Evolutionary conservation across 2,797 vertebrate species (phyloP), one percentile per base, ranked within the genome.

Genomic region (Dryobates pubescens): DNA sequence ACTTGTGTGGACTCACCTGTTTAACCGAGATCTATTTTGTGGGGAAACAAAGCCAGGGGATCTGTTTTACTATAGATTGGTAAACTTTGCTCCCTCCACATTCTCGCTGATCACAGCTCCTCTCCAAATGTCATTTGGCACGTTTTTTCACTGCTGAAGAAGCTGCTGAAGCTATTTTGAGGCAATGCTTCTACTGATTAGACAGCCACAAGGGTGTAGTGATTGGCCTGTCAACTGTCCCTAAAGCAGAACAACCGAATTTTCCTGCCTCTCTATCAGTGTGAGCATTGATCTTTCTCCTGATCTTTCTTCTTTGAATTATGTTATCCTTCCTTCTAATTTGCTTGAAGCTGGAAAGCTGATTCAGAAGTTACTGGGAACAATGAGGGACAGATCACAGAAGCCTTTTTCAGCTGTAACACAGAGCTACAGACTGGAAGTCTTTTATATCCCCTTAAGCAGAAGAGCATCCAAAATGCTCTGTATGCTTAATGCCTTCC

Each of bases 381-480:
- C n/a, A 59, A 20, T 1, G 2, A 65, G 18, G 51, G 12, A 17
- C 1, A 3, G 3, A 58, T 1, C 64, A 30, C 49, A 45, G 10
- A 23, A 3, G 1, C 2, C 75, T 4, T 32, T n/a, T 7, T 36
- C 5, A 3, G 7, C 11, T 65, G 6, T 1, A 16, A 54, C 29
- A 38, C 54, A 63, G 15, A 63, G 34, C 41, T 57, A 41, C 13
- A 16, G 59, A 24, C 47, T 70, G 19, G 7, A 63, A 80, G 19
- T 1, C 3, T 10, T 45, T 38, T 54, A 45, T 29, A 22, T 13
- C 16, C 16, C 12, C 26, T 27, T 32, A 17, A 10, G 49, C 14
- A 88, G 36, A 63, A 62, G 23, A 23, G 82, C 24, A 27, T 26
- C 12, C 53, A 70, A 43, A 73, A 64, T 10, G 3, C 14, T 49